Percentiles rank a stretch among this genome's conserved stretches.
phyloP scores from a whole-genome alignment of 2,797 vertebrate genomes.

The Okamejei kenojei region DNA sequence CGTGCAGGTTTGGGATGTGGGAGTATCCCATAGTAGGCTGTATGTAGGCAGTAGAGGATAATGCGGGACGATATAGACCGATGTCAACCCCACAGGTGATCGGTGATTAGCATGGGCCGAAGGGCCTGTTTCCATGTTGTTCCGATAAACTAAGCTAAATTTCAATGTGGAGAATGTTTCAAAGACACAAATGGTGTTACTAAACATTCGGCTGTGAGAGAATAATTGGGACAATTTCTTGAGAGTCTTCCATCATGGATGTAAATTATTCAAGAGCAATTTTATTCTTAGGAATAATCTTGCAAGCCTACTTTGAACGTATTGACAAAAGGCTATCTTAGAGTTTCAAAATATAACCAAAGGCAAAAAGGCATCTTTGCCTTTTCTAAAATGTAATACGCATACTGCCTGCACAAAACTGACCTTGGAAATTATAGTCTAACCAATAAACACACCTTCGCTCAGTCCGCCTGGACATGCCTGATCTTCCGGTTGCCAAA shows the following conservation, averaged over 20 bases:
- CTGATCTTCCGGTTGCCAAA: too few relatives aligned
- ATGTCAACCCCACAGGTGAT: too few relatives aligned
- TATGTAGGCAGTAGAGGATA: too few relatives aligned
- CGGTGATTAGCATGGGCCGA: too few relatives aligned
- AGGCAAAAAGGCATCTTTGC: not conserved
- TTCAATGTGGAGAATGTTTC: not conserved
- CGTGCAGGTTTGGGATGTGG: too few relatives aligned
- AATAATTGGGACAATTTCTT: not conserved
- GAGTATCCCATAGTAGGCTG: too few relatives aligned
- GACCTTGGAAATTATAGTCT: not conserved
- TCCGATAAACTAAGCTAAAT: not conserved
- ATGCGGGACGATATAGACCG: too few relatives aligned
- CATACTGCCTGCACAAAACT: not conserved
- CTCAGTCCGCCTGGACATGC: too few relatives aligned
- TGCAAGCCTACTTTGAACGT: not conserved
- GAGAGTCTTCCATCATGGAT: not conserved
- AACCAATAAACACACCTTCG: not conserved
- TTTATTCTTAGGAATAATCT: not conserved
- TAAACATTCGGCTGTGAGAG: too few relatives aligned
- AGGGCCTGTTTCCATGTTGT: too few relatives aligned
- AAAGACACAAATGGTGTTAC: not conserved
- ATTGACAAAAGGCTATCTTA: not conserved
- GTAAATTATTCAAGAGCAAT: not conserved
- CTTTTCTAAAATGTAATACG: not conserved
- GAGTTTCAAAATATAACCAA: not conserved